These are phyloP conservation scores for Laothoe populi DNA, from an alignment of 2,888 invertebrate genomes.

Conservation along the genomic window DNA sequence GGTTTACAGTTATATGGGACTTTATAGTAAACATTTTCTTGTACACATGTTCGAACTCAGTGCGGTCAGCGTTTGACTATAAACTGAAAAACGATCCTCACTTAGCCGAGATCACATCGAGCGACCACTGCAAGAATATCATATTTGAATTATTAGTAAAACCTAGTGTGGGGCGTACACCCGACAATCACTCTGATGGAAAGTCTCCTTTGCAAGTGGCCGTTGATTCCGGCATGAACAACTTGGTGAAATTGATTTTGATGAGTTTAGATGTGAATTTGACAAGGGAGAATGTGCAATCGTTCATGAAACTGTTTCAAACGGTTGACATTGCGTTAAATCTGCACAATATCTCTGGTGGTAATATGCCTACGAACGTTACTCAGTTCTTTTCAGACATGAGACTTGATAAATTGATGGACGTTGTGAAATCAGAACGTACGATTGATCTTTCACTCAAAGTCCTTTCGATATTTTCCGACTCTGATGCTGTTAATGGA, in stretches of 20 bases:
- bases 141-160: conserved; percentile 49
- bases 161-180: conserved; percentile 27
- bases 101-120: conserved; percentile 34
- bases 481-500: not conserved
- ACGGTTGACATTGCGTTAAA: not conserved
- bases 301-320: not conserved
- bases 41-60: conserved; percentile 39
- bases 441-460: not conserved
- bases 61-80: conserved; percentile 49
- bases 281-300: conserved; percentile 18
- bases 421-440: not conserved
- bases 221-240: conserved; percentile 25
- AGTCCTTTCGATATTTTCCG: not conserved
- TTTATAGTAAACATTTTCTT: conserved; percentile 46
- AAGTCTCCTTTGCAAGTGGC: conserved; percentile 10
- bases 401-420: conserved; percentile 5
- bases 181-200: not conserved
- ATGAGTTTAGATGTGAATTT: conserved; percentile 23
- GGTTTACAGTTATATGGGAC: conserved; percentile 43
- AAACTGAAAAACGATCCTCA: conserved; percentile 49
- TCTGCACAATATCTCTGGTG: not conserved
- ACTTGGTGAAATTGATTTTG: conserved; percentile 23
- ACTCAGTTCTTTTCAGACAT: conserved; percentile 11
- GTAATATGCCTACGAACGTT: not conserved
- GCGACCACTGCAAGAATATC: conserved; percentile 40